These are phyloP conservation scores for Molossus alvarezi DNA, from an alignment of 2,797 vertebrate genomes.

Conservation along the genomic window DNA sequence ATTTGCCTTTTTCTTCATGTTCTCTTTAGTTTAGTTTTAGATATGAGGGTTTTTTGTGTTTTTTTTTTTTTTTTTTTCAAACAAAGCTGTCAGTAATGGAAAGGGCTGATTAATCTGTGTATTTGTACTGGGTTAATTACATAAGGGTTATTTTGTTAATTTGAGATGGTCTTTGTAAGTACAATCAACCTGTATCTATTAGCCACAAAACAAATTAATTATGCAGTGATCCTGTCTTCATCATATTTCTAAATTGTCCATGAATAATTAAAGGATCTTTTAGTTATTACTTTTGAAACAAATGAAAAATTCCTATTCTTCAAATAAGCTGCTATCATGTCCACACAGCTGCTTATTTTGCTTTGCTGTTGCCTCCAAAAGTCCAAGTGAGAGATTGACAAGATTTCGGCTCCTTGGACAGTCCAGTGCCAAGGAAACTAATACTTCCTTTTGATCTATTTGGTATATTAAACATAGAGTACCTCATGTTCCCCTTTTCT, in stretches of 20 bases:
- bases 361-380: background rate
- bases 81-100: background rate
- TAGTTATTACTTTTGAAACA: constrained; percentile 45
- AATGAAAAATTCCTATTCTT: constrained; percentile 41
- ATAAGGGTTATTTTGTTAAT: constrained; percentile 61
- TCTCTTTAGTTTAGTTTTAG: constrained; percentile 5
- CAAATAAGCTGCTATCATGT: background rate
- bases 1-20: background rate
- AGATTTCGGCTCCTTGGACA: background rate
- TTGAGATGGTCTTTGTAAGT: constrained; percentile 70
- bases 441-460: background rate
- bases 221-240: background rate
- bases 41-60: background rate
- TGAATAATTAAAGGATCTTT: constrained; percentile 45
- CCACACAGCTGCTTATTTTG: background rate
- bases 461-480: background rate
- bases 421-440: background rate
- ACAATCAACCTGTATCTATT: constrained; percentile 15
- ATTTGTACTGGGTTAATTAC: constrained; percentile 62
- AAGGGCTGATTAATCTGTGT: constrained; percentile 42
- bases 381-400: rapidly evolving
- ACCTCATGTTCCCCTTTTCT: background rate
- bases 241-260: constrained; percentile 18
- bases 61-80: background rate
- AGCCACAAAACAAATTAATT: constrained; percentile 65